phyloP scores from a whole-genome alignment of 2,113 vertebrate species.

The Petaurus breviceps region DNA sequence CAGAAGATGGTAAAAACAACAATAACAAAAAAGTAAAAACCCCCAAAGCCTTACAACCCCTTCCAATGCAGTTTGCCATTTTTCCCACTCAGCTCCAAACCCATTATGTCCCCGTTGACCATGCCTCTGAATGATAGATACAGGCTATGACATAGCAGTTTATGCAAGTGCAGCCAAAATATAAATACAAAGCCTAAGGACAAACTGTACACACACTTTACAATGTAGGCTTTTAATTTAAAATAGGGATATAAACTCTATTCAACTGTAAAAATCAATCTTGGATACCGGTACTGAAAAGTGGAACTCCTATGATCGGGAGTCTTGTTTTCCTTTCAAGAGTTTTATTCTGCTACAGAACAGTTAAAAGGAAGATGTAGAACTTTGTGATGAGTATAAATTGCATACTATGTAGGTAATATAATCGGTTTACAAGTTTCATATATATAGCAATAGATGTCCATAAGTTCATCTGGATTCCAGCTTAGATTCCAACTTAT shows the following conservation, averaged over 20 bases:
- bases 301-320: constrained; percentile 84
- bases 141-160: constrained; percentile 88
- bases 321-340: constrained; percentile 78
- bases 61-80: not conserved
- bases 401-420: constrained; percentile 90
- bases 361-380: constrained; percentile 83
- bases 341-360: constrained; percentile 81
- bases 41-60: constrained; percentile 63
- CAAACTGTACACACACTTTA: constrained; percentile 85
- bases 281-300: constrained; percentile 84
- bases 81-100: constrained; percentile 68
- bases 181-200: constrained; percentile 86
- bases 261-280: constrained; percentile 91
- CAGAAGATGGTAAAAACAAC: constrained; percentile 53
- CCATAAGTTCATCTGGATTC: constrained; percentile 72
- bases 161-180: constrained; percentile 87
- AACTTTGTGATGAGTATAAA: constrained; percentile 90
- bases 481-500: constrained; percentile 86
- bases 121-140: constrained; percentile 91
- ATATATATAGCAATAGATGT: not conserved
- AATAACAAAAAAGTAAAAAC: no score
- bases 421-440: constrained; percentile 57
- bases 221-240: constrained; percentile 81
- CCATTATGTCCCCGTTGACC: constrained; percentile 84
- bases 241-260: constrained; percentile 89